Evolutionary conservation across 2,113 vertebrate genomes (phyloP), one percentile per base, ranked within the genome.

Genomic region (Sander vitreus): DNA sequence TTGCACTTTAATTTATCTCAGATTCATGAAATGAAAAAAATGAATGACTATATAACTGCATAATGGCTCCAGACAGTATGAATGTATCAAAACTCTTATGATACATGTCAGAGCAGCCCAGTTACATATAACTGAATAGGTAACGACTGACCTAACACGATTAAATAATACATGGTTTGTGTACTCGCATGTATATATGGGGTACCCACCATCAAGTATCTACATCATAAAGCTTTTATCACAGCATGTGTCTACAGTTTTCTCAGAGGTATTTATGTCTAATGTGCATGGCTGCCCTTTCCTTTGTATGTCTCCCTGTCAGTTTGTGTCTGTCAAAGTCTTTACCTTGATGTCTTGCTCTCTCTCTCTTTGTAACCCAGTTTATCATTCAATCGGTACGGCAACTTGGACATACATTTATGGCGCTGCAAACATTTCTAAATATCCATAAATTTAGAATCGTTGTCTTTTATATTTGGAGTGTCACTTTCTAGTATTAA

Each of bases 211-310:
- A 63, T 76, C 54, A 66, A 27, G 57, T 47, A 73, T 55, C 64
- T 55, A 69, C 73, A 88, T 73, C 68, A 65, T 86, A 73, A 84
- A 84, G 76, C 60, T 83, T 89, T 85, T 66, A 88, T 73, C 83
- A 77, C 73, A 86, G 83, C 75, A 70, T 83, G 66, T 71, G 73
- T 84, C 51, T 68, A 19, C 15, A 68, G 66, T 80, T 86, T 69
- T 53, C 64, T 90, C 84, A 19, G 65, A 81, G 78, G 69, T 65
- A 72, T 88, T 88, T 50, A n/a, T 79, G 74, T 85, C 76, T 47
- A 80, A 79, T 30, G n/a, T 67, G 65, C 77, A 78, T 85, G 84
- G 30, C 64, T 71, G 64, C 75, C 65, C 60, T 10, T 72, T 66
- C 36, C 33, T 74, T 67, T 76, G 71, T 85, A 14, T 43, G 57